Evolutionary conservation across 1,140 invertebrate species (phyloP), one percentile per base, ranked within the genome.

Genomic region (Brachystomella parvula): DNA sequence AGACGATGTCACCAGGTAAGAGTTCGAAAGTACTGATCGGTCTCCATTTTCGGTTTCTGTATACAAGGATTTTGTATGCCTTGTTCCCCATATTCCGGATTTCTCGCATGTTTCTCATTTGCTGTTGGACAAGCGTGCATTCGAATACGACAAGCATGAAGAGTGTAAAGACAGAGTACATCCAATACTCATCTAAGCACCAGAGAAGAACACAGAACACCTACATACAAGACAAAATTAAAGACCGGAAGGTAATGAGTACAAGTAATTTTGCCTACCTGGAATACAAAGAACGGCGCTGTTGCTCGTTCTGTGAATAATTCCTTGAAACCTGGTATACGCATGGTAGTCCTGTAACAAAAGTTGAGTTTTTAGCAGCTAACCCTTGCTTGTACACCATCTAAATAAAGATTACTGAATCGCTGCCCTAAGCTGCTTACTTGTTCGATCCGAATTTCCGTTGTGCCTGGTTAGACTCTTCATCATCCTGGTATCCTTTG

Each of bases 71-170:
- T 65, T 85, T 83, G 76, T 96, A 96, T 0, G 95, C 93, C 79
- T 96, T 96, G 73, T 96, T 98, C 21, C 96, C 96, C 96, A 99
- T 99, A 81, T 97, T 95, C n/a, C 96, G 83, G 71, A 99, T 98
- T 81, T 98, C 95, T n/a, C 92, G 87, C 92, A 99, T 96, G 77
- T 99, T 99, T 71, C 90, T 81, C 3, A 99, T 76, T 76, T 99
- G 97, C 76, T 99, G 96, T 75, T 98, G 94, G 0, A 99, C 96
- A 30, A 99, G 83, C 3, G 95, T 98, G 70, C 93, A 97, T 78
- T 99, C 97, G 79, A 99, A 99, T 71, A 94, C 87, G 28, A 99
- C 85, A 39, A 99, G 83, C 96, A 99, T 98, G 56, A 96, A 83
- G 1, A 99, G 82, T 0, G 97, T 99, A 76, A 99, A 98, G 31